Percentiles rank a stretch among this genome's conserved stretches.
These are phyloP conservation scores for Penaeus chinensis DNA, from an alignment of 1,140 invertebrate genomes.

Conservation along the genomic window DNA sequence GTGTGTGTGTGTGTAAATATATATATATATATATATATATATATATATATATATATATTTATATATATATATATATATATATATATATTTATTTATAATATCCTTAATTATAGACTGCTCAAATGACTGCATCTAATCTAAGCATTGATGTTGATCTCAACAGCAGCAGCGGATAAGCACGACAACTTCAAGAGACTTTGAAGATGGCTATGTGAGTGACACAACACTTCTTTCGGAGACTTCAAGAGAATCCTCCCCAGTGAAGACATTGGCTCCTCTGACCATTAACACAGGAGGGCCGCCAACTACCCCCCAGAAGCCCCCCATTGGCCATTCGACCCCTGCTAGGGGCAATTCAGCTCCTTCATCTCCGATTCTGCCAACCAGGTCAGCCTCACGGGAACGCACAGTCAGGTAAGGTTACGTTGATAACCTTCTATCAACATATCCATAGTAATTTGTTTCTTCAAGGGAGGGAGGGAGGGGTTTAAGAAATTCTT, in stretches of 20 bases:
- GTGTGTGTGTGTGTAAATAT: no score
- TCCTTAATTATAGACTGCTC: neutral
- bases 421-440: slow-evolving; percentile 57
- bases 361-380: slow-evolving; percentile 73
- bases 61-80: no score
- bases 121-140: neutral
- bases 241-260: slow-evolving; percentile 66
- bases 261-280: slow-evolving; percentile 72
- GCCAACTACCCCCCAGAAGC: slow-evolving; percentile 65
- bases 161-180: slow-evolving; percentile 45
- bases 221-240: slow-evolving; percentile 76
- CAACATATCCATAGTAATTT: slow-evolving; percentile 22
- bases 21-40: no score
- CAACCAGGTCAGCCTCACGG: slow-evolving; percentile 67
- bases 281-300: slow-evolving; percentile 75
- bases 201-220: slow-evolving; percentile 81
- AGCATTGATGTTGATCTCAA: neutral
- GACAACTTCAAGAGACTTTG: slow-evolving; percentile 55
- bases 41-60: no score
- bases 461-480: neutral
- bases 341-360: slow-evolving; percentile 68
- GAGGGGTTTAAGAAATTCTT: no score
- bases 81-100: no score
- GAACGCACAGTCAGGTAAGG: slow-evolving; percentile 53
- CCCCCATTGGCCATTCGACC: slow-evolving; percentile 64